Conservation (phyloP, 1,140 invertebrate genomes). For the Sitobion miscanthi region DNA sequence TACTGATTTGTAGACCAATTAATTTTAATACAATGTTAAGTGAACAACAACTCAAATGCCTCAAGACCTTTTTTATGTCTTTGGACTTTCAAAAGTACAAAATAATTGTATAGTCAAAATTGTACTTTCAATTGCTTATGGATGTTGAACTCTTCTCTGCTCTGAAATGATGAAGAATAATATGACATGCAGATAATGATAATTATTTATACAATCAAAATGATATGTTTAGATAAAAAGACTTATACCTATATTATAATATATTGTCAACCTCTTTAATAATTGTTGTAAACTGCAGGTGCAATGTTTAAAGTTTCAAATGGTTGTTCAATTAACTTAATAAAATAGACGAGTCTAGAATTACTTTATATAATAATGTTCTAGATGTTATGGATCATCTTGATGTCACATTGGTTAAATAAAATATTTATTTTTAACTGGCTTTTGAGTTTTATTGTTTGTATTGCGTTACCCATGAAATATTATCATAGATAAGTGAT, state of each 20-base stretch:
- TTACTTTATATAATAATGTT: conserved; percentile 45
- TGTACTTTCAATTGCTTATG: conserved; percentile 33
- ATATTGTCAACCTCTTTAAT: conserved; percentile 10
- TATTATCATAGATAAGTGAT: background rate
- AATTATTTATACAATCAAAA: conserved; percentile 46
- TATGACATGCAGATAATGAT: conserved; percentile 6
- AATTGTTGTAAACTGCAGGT: conserved; percentile 32
- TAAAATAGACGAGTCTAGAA: conserved; percentile 36
- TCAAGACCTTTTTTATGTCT: conserved; percentile 20
- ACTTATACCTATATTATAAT: conserved; percentile 28
- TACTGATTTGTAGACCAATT: conserved; percentile 47
- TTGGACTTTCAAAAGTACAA: conserved; percentile 25
- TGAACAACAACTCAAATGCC: conserved; percentile 32
- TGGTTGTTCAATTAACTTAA: conserved; percentile 41
- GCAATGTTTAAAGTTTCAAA: conserved; percentile 9
- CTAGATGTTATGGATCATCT: conserved; percentile 26
- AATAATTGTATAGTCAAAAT: conserved; percentile 27
- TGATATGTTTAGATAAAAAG: conserved; percentile 26
- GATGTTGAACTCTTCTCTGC: conserved; percentile 9
- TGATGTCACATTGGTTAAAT: conserved; percentile 37
- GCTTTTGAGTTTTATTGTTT: conserved; percentile 8
- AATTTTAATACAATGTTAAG: conserved; percentile 23
- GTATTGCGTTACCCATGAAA: background rate
- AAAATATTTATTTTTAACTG: conserved; percentile 48
- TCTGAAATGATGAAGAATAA: background rate